Percentiles rank a stretch among this genome's conserved stretches.
These are phyloP conservation scores for Cordilura impudica DNA, from an alignment of 2,888 invertebrate genomes.

Conservation along the genomic window DNA sequence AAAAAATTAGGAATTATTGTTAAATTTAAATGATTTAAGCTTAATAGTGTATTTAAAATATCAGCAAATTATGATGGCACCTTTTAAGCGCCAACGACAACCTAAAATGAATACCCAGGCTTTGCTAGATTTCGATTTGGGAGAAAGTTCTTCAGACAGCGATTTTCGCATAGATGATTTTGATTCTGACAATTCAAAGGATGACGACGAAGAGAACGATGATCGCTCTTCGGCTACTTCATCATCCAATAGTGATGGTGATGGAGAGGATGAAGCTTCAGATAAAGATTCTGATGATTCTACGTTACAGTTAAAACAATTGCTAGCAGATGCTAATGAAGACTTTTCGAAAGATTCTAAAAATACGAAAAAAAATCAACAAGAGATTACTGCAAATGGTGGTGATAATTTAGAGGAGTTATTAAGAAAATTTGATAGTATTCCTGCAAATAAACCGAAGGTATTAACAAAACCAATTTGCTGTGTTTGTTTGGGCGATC, in stretches of 20 bases:
- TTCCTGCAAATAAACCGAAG: constrained; percentile 64
- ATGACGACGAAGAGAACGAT: constrained; percentile 81
- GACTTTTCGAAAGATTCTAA: constrained; percentile 55
- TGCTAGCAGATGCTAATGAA: constrained; percentile 66
- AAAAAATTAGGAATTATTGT: constrained; percentile 49
- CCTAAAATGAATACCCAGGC: constrained; percentile 82
- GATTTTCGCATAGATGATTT: constrained; percentile 89
- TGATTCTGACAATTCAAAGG: constrained; percentile 74
- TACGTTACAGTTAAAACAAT: constrained; percentile 68
- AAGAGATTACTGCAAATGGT: constrained; percentile 58
- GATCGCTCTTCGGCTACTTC: constrained; percentile 65
- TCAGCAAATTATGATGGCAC: constrained; percentile 66
- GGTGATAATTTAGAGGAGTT: constrained; percentile 59
- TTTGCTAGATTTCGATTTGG: constrained; percentile 89
- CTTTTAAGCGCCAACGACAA: constrained; percentile 81
- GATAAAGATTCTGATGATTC: constrained; percentile 64
- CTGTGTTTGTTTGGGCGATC: constrained; percentile 94
- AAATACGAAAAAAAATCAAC: constrained; percentile 43
- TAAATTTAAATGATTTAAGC: constrained; percentile 60
- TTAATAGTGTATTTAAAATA: constrained; percentile 47
- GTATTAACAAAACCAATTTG: constrained; percentile 89
- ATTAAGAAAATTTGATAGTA: constrained; percentile 57
- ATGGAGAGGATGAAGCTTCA: constrained; percentile 65
- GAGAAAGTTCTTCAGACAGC: constrained; percentile 95
- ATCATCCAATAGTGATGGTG: constrained; percentile 67